Conservation (phyloP, 2,888 invertebrate genomes). For the Epinotia bilunana region DNA sequence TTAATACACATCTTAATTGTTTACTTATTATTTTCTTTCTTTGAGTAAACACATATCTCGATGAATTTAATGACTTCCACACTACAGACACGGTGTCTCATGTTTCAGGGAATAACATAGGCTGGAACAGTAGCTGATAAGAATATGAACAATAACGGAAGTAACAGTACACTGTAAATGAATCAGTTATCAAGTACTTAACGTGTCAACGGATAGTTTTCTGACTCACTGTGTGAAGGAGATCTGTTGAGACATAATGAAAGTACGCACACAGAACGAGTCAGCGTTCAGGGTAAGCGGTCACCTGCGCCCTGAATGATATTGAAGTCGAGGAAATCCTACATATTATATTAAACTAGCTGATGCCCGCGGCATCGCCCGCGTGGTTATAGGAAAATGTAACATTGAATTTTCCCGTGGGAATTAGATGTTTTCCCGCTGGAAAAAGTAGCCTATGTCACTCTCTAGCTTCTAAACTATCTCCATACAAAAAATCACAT, state of each 20-base stretch:
- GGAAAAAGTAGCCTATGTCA: too few relatives aligned
- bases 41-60: not conserved
- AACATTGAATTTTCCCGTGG: too few relatives aligned
- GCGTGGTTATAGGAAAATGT: too few relatives aligned
- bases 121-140: conserved; percentile 57
- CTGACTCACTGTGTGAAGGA: conserved; percentile 36
- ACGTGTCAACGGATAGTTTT: conserved; percentile 46
- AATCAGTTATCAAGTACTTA: conserved; percentile 49
- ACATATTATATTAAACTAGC: not conserved
- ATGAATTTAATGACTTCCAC: not conserved
- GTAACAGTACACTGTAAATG: conserved; percentile 51
- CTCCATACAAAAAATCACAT: too few relatives aligned
- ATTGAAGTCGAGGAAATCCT: conserved; percentile 17
- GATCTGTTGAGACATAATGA: conserved; percentile 29
- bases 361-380: too few relatives aligned
- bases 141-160: conserved; percentile 51
- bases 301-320: conserved; percentile 34
- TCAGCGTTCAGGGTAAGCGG: conserved; percentile 9
- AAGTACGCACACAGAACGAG: conserved; percentile 18
- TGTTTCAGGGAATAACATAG: conserved; percentile 48
- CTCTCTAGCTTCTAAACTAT: too few relatives aligned
- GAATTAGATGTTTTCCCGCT: too few relatives aligned
- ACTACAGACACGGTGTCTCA: conserved; percentile 17
- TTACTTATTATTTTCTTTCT: not conserved
- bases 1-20: too few relatives aligned